Base-by-base conservation (phyloP, 2,113 vertebrate species). In the Takifugu flavidus region DNA sequence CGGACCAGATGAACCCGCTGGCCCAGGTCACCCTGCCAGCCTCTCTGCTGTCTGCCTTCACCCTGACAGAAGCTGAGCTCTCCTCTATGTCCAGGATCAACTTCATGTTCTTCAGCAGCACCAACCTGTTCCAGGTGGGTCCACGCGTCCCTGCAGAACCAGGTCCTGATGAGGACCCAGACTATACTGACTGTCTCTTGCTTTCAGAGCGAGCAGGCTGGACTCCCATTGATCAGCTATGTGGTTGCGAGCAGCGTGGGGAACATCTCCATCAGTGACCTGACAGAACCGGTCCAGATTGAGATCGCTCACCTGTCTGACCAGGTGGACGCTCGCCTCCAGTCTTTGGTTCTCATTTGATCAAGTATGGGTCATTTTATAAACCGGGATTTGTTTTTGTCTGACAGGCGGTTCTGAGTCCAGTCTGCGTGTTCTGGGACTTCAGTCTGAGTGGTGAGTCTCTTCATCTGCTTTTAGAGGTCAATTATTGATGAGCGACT, bases 181-280 rank as follows among this genome's bases (percentile, higher is more conserved):
- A 1, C 45, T 10, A 45, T 4, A 45, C 55, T 20, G 39, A 26
- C 2, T 13, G 20, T 49, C 15, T 7, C 2, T 6, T 34, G 25
- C 42, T 51, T 70, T 31, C 61, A 93, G 89, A 82, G 77, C 4
- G 56, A 83, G 50, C 81, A 77, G 68, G 49, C 65, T 20, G 67
- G 75, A 0, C 14, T 69, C 39, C 63, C 79, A 52, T 83, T 98
- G 62, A 94, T 91, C 77, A 98, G 96, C 77, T 99, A 93, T 39
- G 95, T 99, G 70, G 95, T 99, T 78, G 95, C 97, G 0, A 98
- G 94, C 85, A 99, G 95, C 49, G 93, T 98, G 72, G 95, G 92
- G 25, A 98, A 98, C 78, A 67, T 91, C 25, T 89, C 92, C 52
- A 92, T 99, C 82, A 85, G 59, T 3, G 72, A 92, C 78, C 93